Evolutionary conservation across 1,140 invertebrate genomes (phyloP).

Genomic region (Megathymus violae): DNA sequence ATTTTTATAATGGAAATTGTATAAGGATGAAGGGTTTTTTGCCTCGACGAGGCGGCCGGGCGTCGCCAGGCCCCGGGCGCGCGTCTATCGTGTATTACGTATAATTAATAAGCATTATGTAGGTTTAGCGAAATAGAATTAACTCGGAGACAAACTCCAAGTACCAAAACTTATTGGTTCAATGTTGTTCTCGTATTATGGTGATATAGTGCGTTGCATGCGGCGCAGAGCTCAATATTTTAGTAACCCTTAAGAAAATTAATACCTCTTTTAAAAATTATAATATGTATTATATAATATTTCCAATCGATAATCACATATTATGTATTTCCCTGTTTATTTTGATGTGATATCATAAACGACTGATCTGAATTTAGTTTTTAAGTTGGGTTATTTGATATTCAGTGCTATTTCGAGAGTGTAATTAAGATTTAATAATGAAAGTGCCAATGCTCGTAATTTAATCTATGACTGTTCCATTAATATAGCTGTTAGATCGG

Average conservation of each 20-base stretch:
- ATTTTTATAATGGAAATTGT: slow-evolving; percentile 84
- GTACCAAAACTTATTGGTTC: slow-evolving; percentile 82
- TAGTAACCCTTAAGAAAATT: slow-evolving; percentile 84
- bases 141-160: slow-evolving; percentile 78
- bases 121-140: slow-evolving; percentile 84
- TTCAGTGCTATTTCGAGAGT: slow-evolving; percentile 83
- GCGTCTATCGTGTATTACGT: slow-evolving; percentile 72
- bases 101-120: slow-evolving; percentile 84
- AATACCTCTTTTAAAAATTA: slow-evolving; percentile 84
- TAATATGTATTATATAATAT: slow-evolving; percentile 79
- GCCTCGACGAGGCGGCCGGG: slow-evolving; percentile 48
- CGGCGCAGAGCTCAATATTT: slow-evolving; percentile 84
- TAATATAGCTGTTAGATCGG: slow-evolving; percentile 60
- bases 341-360: slow-evolving; percentile 85
- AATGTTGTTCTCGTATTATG: slow-evolving; percentile 81
- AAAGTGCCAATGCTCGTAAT: slow-evolving; percentile 85
- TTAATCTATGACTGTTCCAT: slow-evolving; percentile 84
- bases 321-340: slow-evolving; percentile 84
- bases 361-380: slow-evolving; percentile 85
- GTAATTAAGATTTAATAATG: slow-evolving; percentile 84
- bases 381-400: slow-evolving; percentile 84
- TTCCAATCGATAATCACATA: slow-evolving; percentile 78
- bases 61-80: slow-evolving; percentile 29
- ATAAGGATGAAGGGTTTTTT: slow-evolving; percentile 77
- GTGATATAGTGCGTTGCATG: slow-evolving; percentile 81